Base-by-base conservation (phyloP, 2,113 vertebrate species). In the Gallinago undulata region DNA sequence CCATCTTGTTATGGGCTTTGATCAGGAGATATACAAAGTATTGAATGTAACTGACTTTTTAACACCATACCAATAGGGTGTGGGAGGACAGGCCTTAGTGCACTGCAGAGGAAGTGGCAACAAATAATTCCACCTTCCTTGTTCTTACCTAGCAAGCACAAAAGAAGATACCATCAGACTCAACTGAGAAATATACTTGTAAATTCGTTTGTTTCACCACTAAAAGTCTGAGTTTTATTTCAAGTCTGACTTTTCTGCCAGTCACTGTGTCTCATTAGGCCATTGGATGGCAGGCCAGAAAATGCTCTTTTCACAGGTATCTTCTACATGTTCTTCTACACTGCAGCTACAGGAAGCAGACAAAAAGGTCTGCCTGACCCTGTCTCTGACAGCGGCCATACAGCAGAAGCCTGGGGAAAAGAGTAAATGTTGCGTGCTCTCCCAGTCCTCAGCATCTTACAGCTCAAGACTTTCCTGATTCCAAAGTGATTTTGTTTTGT, bases 1-100 rank as follows among this genome's bases (percentile, higher is more conserved):
- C 35, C 4, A 0, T 28, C 13, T 57, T 50, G 17, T 45, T 63
- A 68, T 31, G 9, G 19, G 30, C 22, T 43, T 39, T 13, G 10
- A 48, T 72, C n/a, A 13, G 7, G 15, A 82, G 6, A 72, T 27
- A 7, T 43, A 19, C 18, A 31, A 39, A 76, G 21, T 24, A 17
- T n/a, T 47, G 17, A 30, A 35, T 62, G 2, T 62, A 27, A 25
- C 25, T 48, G 28, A 59, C 18, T 51, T 9, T 57, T 82, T 66
- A 55, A 55, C n/a, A 33, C 6, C 10, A 60, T 14, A 48, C 5
- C 23, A 30, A 28, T 3, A 19, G 0, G 2, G 12, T 6, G 10
- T 19, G 7, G 43, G 12, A 41, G 28, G 25, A 51, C 12, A 53
- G 50, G 39, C 5, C 7, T 15, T 35, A 31, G 21, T 48, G 10